A percentile compares a stretch with the other conserved stretches of the same genome.
Conservation (phyloP, 1,140 invertebrate genomes). For the Thaumetopoea pityocampa region DNA sequence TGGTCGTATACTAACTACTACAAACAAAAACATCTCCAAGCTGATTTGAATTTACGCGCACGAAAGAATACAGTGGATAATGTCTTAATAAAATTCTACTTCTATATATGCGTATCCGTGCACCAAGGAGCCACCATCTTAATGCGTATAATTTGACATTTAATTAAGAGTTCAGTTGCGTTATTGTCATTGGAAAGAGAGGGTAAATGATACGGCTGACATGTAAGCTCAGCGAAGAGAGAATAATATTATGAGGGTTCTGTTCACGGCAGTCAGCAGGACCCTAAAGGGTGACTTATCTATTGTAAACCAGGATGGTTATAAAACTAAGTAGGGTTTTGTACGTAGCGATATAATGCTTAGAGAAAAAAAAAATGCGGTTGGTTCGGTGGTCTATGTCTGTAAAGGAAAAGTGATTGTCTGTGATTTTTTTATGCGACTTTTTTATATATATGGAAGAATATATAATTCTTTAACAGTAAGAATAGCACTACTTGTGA, state of each 20-base stretch:
- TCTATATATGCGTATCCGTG: too few species aligned
- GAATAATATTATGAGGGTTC: conserved; percentile 23
- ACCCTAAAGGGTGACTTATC: conserved; percentile 29
- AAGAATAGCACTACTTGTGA: conserved; percentile 77
- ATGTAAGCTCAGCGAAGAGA: conserved; percentile 24
- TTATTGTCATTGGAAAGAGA: conserved; percentile 20
- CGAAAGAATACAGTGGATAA: too few species aligned
- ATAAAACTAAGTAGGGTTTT: conserved; percentile 77
- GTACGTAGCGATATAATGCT: conserved; percentile 75
- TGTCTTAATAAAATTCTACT: too few species aligned
- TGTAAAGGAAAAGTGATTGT: conserved; percentile 76
- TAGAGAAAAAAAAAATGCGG: conserved; percentile 62
- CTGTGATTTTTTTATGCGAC: conserved; percentile 78
- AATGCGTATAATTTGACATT: conserved; percentile 5
- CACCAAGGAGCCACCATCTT: conserved; percentile 13
- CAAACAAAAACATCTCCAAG: too few species aligned
- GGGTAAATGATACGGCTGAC: conserved; percentile 23
- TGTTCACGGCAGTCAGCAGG: too few species aligned
- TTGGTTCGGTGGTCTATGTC: conserved; percentile 71
- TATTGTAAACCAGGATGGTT: conserved; percentile 73
- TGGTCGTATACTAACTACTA: too few species aligned
- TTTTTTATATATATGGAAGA: conserved; percentile 74
- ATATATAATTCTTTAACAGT: conserved; percentile 73
- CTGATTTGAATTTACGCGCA: too few species aligned
- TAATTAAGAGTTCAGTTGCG: conserved; percentile 6